Evolutionary conservation across 1,140 invertebrate genomes (phyloP), one percentile per base, ranked within the genome.

Genomic region (Brachionus asplanchnoidis): DNA sequence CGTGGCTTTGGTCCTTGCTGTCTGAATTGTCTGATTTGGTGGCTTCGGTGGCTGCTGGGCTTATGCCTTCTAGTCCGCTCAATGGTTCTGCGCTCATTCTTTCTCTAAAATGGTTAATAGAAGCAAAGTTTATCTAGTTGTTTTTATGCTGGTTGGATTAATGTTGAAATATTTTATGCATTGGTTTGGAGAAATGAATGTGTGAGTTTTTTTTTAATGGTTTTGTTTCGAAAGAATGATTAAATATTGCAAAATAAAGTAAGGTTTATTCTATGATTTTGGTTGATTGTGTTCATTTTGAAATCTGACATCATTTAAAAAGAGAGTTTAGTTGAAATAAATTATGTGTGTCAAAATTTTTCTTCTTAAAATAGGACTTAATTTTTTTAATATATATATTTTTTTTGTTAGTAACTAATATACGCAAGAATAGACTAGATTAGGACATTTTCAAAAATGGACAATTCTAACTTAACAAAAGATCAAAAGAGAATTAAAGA

Each of bases 241-340:
- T 77, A 77, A 77, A 77, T 77, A 50, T 77, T 77, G 73, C 73
- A 77, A 77, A 77, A 50, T 75, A 42, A 14, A 68, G 26, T 75
- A 23, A 46, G 42, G 42, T 23, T 77, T 14, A 11, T 50, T 77
- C 23, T 46, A 77, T 28, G 6, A 17, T 26, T 26, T 26, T 77
- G 4, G 7, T 5, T 50, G 23, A 46, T 26, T 50, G 23, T 36
- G 42, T 50, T 77, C 17, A 50, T 50, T 77, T 77, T 77, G 73
- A 77, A 77, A 77, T 77, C 73, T 77, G 73, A 77, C 73, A 77
- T 77, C 73, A 77, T 77, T 77, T 12, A 20, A 5, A 42, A 44
- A 44, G 68, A 73, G 40, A 20, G 23, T 28, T n/a, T 68, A 68
- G 9, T 68, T 28, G 28, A 12, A 68, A 40, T 32, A 68, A 68